Evolutionary conservation across 2,888 invertebrate species (phyloP).

Genomic region (Pseudococcus jackbeardsleyi): DNA sequence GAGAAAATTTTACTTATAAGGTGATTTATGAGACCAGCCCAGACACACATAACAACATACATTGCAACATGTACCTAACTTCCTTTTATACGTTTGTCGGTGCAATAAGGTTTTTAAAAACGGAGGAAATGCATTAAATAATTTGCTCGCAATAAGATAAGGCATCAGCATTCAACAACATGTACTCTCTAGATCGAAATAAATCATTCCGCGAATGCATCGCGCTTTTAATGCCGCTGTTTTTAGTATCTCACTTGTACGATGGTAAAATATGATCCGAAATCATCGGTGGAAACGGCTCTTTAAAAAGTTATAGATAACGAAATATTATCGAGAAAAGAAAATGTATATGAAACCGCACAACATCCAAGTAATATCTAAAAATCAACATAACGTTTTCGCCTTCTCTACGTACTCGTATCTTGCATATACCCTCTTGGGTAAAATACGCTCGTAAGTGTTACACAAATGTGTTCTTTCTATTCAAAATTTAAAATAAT

Average conservation of each 20-base stretch:
- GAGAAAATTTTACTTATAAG: slow-evolving; percentile 45
- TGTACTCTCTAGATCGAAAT: neutral
- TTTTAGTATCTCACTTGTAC: neutral
- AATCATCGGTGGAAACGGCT: neutral
- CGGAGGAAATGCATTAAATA: neutral
- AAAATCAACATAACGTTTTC: slow-evolving; percentile 20
- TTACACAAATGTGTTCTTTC: slow-evolving; percentile 19
- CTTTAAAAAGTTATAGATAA: slow-evolving; percentile 4
- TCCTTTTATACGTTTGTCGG: neutral
- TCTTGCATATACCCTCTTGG: neutral
- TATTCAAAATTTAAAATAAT: slow-evolving; percentile 45
- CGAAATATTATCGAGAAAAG: neutral
- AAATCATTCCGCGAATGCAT: neutral
- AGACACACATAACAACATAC: neutral
- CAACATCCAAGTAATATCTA: neutral
- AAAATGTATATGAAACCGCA: neutral
- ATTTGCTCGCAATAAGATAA: neutral
- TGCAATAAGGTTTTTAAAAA: slow-evolving; percentile 1
- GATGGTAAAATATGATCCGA: neutral
- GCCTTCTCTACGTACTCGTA: neutral
- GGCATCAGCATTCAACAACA: neutral
- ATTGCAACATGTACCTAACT: neutral
- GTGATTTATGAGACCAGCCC: neutral
- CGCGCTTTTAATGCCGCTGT: neutral
- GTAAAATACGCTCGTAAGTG: slow-evolving; percentile 12